Evolutionary conservation across 2,113 vertebrate genomes (phyloP).

Genomic region (Shinisaurus crocodilurus): DNA sequence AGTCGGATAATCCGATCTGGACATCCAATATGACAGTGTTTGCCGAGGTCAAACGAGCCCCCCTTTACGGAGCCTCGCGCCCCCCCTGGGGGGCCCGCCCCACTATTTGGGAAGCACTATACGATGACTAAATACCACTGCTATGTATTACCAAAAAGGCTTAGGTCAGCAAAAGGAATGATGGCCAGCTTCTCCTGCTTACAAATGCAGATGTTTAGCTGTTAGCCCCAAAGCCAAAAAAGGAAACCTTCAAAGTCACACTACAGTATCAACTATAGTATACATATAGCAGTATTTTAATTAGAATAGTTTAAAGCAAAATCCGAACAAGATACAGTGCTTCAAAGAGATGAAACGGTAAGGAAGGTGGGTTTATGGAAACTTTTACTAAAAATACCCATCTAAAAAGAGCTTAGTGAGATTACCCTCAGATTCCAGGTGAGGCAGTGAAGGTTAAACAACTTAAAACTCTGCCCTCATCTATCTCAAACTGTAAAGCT

Average conservation of each 20-base stretch:
- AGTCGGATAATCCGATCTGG: too few relatives aligned
- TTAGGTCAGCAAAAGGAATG: slow-evolving; percentile 59
- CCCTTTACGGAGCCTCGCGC: too few relatives aligned
- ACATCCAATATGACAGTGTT: too few relatives aligned
- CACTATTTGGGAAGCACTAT: too few relatives aligned
- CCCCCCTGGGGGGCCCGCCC: too few relatives aligned
- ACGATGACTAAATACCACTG: slow-evolving; percentile 41
- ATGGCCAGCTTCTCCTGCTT: slow-evolving; percentile 43
- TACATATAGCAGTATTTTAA: slow-evolving; percentile 52
- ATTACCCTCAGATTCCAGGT: slow-evolving; percentile 37
- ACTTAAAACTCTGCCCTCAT: slow-evolving; percentile 5
- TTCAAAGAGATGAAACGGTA: slow-evolving; percentile 42
- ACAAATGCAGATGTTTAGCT: slow-evolving; percentile 44
- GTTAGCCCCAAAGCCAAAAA: slow-evolving; percentile 54
- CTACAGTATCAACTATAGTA: slow-evolving; percentile 45
- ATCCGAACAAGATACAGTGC: slow-evolving; percentile 49
- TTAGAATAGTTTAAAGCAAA: slow-evolving; percentile 45
- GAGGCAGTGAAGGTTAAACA: slow-evolving; percentile 34
- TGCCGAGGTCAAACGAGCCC: too few relatives aligned
- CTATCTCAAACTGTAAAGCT: neutral
- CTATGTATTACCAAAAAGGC: slow-evolving; percentile 46
- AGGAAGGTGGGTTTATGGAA: slow-evolving; percentile 4
- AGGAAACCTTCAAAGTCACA: slow-evolving; percentile 60
- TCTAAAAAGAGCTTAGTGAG: slow-evolving; percentile 48
- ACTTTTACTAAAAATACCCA: slow-evolving; percentile 35